Evolutionary conservation across 2,888 invertebrate species (phyloP), one percentile per base, ranked within the genome.

Genomic region (Latrodectus elegans): DNA sequence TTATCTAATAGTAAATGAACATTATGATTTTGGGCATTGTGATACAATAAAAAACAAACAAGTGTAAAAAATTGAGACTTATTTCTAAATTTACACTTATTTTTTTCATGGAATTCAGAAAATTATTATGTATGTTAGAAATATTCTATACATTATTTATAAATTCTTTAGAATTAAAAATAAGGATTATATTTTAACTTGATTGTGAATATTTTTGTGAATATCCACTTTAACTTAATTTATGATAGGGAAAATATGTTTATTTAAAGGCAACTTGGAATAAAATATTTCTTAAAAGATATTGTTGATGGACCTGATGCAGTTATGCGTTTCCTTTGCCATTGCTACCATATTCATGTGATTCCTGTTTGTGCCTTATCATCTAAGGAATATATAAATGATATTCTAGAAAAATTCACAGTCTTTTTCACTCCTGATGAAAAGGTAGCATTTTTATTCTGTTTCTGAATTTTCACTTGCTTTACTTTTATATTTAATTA

Each of bases 271-370:
- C 80, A 90, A 53, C 92, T 90, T 89, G 92, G 92, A 10, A 92
- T 93, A 90, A 89, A 91, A 38, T 89, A 90, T 60, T 92, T 92
- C 89, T 81, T 93, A 75, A 91, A 90, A 74, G 92, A 93, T 75
- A 87, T 92, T 15, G 89, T 90, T 72, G 87, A 72, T 26, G 93
- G 92, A 71, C 93, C 93, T 0, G 92, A 92, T 67, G 90, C 92
- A 12, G 92, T 93, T 12, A 92, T 92, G 91, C 88, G 91, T n/a
- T 93, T 92, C 81, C 91, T 93, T 49, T 93, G 93, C 89, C 84
- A 90, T 10, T 90, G 91, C 88, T 92, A 92, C 87, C 76, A 90
- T n/a, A 90, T 93, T 11, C 92, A 93, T 83, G 82, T 84, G 17
- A 91, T 93, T 80, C 93, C 93, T 11, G 91, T 93, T 4, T 92